Evolutionary conservation across 2,797 vertebrate genomes (phyloP).

Genomic region (Paratrypauchen microcephalus): DNA sequence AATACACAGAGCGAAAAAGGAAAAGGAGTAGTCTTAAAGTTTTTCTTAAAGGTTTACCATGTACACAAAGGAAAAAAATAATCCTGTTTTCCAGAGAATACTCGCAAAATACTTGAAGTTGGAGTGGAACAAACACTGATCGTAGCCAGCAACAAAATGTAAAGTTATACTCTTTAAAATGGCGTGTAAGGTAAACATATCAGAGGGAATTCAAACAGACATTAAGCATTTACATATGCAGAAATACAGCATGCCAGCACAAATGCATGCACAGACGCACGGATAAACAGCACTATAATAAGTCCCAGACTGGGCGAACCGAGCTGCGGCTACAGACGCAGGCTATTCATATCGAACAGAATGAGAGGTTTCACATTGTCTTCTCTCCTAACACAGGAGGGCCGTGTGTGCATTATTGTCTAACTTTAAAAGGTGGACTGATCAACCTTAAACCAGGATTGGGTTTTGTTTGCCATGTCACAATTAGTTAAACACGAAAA

Average conservation of each 20-base stretch:
- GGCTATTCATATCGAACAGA: constrained; percentile 83
- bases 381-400: constrained; percentile 61
- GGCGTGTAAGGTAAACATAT: constrained; percentile 57
- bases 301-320: constrained; percentile 80
- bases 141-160: constrained; percentile 49
- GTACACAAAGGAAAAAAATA: constrained; percentile 36
- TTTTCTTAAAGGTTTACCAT: background rate
- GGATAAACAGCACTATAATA: constrained; percentile 78
- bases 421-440: constrained; percentile 29
- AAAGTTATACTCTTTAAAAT: constrained; percentile 65
- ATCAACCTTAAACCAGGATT: constrained; percentile 54
- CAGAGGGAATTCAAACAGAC: constrained; percentile 53
- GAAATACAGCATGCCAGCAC: constrained; percentile 35
- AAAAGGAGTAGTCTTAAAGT: background rate
- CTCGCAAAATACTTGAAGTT: constrained; percentile 46
- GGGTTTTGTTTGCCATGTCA: constrained; percentile 34
- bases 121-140: constrained; percentile 63
- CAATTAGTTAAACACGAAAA: constrained; percentile 31
- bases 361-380: constrained; percentile 76
- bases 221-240: constrained; percentile 63
- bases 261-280: constrained; percentile 69
- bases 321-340: constrained; percentile 75
- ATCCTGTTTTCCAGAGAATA: constrained; percentile 68
- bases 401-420: constrained; percentile 34
- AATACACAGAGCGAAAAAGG: constrained; percentile 39